Percentiles rank a stretch among this genome's conserved stretches.
Evolutionary conservation across 2,888 invertebrate species (phyloP).

Genomic region (Tipula unca): DNA sequence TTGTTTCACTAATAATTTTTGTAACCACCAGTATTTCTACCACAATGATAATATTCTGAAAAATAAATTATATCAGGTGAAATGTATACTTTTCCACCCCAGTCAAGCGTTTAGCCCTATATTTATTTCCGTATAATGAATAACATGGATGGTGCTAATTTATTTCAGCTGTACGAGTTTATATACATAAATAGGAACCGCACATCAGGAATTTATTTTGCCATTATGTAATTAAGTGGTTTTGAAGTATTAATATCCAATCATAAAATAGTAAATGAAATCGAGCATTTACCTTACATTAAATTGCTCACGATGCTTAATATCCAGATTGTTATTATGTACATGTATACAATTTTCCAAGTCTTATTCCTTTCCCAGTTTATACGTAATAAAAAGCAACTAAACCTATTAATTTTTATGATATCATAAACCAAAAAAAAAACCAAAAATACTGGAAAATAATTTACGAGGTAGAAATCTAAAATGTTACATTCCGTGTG

Average conservation of each 20-base stretch:
- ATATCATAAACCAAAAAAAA: not conserved
- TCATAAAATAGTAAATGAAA: not conserved
- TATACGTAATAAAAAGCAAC: not conserved
- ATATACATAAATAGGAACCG: not conserved
- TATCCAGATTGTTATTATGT: not conserved
- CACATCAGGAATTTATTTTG: not conserved
- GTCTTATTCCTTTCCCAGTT: not conserved
- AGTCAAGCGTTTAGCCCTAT: no score
- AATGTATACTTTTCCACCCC: no score
- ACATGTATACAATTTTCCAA: not conserved
- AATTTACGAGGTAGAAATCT: not conserved
- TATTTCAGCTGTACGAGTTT: not conserved
- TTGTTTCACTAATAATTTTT: no score
- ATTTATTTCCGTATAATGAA: no score
- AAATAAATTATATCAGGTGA: no score
- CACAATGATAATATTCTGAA: no score
- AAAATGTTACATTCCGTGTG: not conserved
- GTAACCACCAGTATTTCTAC: no score
- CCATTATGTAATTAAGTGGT: not conserved
- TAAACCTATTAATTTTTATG: not conserved
- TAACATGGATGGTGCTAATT: not conserved
- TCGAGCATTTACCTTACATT: not conserved
- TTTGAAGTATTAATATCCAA: not conserved
- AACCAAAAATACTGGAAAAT: not conserved
- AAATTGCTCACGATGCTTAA: not conserved